Evolutionary conservation across 1,140 invertebrate genomes (phyloP).

Genomic region (Anastatus disparis): DNA sequence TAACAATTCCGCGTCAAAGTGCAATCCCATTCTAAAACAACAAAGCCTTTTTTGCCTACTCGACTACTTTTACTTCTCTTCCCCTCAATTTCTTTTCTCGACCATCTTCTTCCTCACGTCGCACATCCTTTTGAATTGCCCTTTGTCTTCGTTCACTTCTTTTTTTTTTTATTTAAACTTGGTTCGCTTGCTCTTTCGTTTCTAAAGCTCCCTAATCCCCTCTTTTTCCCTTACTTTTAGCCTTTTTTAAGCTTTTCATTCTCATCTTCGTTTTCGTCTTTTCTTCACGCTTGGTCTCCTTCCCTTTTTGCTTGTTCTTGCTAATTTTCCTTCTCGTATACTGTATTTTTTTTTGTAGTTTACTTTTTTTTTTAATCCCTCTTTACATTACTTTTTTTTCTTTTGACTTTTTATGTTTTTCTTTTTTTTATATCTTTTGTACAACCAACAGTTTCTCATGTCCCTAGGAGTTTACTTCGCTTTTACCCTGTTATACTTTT

Average conservation of each 20-base stretch:
- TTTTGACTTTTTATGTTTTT: not conserved
- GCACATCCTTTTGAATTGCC: slow-evolving; percentile 16
- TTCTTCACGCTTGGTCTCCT: not conserved
- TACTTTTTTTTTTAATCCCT: not conserved
- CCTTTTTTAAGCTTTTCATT: not conserved
- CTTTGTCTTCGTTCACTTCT: slow-evolving; percentile 21
- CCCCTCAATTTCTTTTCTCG: not conserved
- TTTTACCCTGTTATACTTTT: not conserved
- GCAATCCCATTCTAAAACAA: slow-evolving; percentile 26
- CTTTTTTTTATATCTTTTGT: not conserved
- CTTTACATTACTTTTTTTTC: not conserved
- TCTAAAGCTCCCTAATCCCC: slow-evolving; percentile 28
- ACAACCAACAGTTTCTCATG: not conserved
- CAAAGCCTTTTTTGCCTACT: slow-evolving; percentile 11
- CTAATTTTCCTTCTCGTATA: slow-evolving; percentile 3
- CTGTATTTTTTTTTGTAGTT: not conserved
- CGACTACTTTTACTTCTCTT: too few relatives aligned
- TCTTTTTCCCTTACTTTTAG: not conserved
- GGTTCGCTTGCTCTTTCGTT: slow-evolving; percentile 9
- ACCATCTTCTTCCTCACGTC: not conserved
- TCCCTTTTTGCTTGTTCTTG: not conserved
- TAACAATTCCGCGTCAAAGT: slow-evolving; percentile 36
- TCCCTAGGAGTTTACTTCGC: not conserved
- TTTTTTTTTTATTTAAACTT: too few relatives aligned
- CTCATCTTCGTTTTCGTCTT: not conserved